Base-by-base conservation (phyloP, 2,888 invertebrate species). In the Pachydiplax longipennis region DNA sequence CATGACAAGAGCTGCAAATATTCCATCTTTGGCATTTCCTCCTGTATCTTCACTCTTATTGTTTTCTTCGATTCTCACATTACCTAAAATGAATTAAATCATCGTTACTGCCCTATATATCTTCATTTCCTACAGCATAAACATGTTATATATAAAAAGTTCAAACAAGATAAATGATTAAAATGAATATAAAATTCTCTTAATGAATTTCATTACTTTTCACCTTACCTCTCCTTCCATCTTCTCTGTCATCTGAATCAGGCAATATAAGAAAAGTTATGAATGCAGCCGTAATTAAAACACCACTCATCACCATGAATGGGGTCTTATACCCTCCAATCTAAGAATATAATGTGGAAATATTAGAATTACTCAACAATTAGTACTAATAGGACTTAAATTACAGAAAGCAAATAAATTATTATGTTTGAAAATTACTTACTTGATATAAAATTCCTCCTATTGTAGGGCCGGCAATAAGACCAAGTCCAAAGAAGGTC, bases 381-480 rank as follows among this genome's bases (percentile, higher is more conserved):
- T 73, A 2, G 31, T 12, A 31, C 0, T 12, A 73, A 25, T 12
- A 25, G 8, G 12, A 73, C 8, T 13, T 13, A 10, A 73, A 10
- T 73, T 6, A 2, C 31, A 10, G 22, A 31, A 22, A 25, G 8
- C 44, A 53, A 5, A 1, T 53, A 15, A 18, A 18, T 3, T 18
- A 18, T 53, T 15, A 53, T 4, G 18, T 18, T 1, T n/a, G 1
- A 37, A 1, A 48, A 25, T 25, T 15, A 2, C 87, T 93, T 91
- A 93, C 92, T 91, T 94, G 92, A 92, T 94, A 95, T 3, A 95
- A 92, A 61, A 94, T 93, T 31, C 95, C 95, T 0, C 95, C 95
- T 81, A 95, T 93, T 1, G 95, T 94, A 10, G 95, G 95, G 2
- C 95, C 95, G 13, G 94, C 93, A 91, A 95, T 95, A 91, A 95